Evolutionary conservation across 2,113 vertebrate species (phyloP).

Genomic region (Colinus virginianus): DNA sequence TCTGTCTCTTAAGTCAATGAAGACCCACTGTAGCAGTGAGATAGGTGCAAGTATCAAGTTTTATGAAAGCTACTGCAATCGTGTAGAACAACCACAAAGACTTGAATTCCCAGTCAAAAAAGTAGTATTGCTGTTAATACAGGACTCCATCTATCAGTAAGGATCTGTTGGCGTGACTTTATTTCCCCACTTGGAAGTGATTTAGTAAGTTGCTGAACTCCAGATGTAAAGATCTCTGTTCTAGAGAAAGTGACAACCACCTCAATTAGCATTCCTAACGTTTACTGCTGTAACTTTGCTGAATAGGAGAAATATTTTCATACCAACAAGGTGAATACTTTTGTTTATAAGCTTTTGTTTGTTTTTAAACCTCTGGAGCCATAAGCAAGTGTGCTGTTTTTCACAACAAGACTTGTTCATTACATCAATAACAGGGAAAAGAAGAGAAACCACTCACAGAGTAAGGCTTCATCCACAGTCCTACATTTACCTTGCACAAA

Average conservation of each 20-base stretch:
- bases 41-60: not conserved
- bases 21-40: not conserved
- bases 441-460: not conserved
- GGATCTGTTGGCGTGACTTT: not conserved
- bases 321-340: not conserved
- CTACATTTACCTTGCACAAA: not conserved
- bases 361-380: fast-evolving
- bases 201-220: not conserved
- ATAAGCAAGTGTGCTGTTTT: not conserved
- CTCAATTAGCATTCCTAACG: not conserved
- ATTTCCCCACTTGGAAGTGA: not conserved
- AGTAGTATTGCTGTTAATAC: no score
- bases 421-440: not conserved
- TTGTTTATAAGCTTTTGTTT: not conserved
- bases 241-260: not conserved
- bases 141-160: not conserved
- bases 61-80: not conserved
- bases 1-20: not conserved
- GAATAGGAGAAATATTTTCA: not conserved
- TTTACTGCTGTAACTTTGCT: not conserved
- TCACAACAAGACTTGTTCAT: not conserved
- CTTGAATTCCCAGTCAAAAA: not conserved
- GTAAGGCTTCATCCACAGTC: not conserved
- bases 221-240: not conserved
- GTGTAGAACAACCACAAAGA: not conserved